Conservation (phyloP, 1,140 invertebrate species). For the Drosophila seguyi region DNA sequence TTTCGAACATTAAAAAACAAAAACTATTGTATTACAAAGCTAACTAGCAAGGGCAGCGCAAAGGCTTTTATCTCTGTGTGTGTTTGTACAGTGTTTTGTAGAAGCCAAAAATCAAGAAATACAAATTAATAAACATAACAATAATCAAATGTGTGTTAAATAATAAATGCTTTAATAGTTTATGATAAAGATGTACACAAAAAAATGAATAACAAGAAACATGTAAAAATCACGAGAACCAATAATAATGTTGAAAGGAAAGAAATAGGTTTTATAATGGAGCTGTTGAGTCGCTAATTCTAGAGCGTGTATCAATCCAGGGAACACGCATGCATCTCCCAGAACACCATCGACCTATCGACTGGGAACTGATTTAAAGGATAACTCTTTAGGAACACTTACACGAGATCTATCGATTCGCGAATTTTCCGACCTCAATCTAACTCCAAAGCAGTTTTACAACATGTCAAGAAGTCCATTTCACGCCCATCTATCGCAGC, state of each 20-base stretch:
- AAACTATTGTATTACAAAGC: conserved; percentile 61
- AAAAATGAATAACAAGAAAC: conserved; percentile 22
- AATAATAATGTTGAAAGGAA: conserved; percentile 9
- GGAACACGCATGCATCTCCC: conserved; percentile 26
- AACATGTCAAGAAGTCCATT: conserved; percentile 54
- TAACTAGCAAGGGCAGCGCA: conserved; percentile 68
- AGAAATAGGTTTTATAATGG: conserved; percentile 74
- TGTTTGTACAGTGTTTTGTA: conserved; percentile 68
- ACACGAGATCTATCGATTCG: conserved; percentile 43
- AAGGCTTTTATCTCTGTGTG: conserved; percentile 69
- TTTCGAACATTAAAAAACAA: conserved; percentile 19
- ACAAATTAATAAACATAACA: conserved; percentile 68
- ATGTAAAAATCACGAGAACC: conserved; percentile 36
- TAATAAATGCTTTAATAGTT: conserved; percentile 77
- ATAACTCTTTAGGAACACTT: conserved; percentile 33
- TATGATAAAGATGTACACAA: conserved; percentile 52
- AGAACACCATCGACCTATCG: conserved; percentile 40
- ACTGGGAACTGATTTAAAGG: conserved; percentile 32
- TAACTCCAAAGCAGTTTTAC: conserved; percentile 52
- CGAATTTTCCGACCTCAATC: conserved; percentile 31
- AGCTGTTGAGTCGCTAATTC: conserved; percentile 75
- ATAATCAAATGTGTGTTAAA: conserved; percentile 70
- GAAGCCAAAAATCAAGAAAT: conserved; percentile 62
- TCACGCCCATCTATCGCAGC: conserved; percentile 60
- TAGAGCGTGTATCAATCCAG: conserved; percentile 30